A percentile compares a stretch with the other conserved stretches of the same genome.
phyloP scores from a whole-genome alignment of 1,140 invertebrate genomes.

The Phortica variegata region DNA sequence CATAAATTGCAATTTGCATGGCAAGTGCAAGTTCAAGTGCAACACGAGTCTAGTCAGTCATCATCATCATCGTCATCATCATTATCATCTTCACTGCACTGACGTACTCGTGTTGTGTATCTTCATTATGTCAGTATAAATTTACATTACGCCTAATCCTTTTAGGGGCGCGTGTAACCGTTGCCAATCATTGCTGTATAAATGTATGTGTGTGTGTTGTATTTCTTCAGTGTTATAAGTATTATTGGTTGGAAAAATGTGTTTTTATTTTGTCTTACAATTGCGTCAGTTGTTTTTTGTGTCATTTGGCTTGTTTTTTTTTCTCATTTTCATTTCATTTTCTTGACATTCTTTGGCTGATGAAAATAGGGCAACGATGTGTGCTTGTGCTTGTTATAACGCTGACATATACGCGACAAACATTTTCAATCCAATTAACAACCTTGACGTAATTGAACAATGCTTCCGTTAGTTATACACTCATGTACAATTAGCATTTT shows the following conservation, averaged over 20 bases:
- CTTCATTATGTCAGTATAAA: slow-evolving; percentile 3
- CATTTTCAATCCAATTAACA: slow-evolving; percentile 40
- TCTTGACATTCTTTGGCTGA: slow-evolving; percentile 12
- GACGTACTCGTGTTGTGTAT: slow-evolving; percentile 3
- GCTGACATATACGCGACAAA: slow-evolving; percentile 16
- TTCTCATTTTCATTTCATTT: background rate
- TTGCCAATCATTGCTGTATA: background rate
- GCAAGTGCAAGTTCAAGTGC: slow-evolving; percentile 47
- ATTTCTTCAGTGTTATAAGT: slow-evolving; percentile 23
- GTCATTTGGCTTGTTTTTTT: background rate
- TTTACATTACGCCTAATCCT: slow-evolving; percentile 19
- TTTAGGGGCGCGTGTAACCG: slow-evolving; percentile 16
- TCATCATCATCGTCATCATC: slow-evolving; percentile 10
- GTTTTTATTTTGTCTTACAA: slow-evolving; percentile 11
- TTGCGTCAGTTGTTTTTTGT: slow-evolving; percentile 11
- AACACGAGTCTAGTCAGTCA: slow-evolving; percentile 16
- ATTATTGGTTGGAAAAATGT: slow-evolving; percentile 13
- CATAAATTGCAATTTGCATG: slow-evolving; percentile 12
- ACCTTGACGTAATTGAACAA: background rate
- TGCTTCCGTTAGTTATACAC: too few relatives aligned
- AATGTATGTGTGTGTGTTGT: slow-evolving; percentile 6
- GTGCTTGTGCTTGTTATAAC: slow-evolving; percentile 14
- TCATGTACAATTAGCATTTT: too few relatives aligned
- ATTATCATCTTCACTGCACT: too few relatives aligned
- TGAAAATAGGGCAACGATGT: too few relatives aligned